These are phyloP conservation scores for Drosophila maculinotata DNA, from an alignment of 2,888 invertebrate species.

Conservation along the genomic window DNA sequence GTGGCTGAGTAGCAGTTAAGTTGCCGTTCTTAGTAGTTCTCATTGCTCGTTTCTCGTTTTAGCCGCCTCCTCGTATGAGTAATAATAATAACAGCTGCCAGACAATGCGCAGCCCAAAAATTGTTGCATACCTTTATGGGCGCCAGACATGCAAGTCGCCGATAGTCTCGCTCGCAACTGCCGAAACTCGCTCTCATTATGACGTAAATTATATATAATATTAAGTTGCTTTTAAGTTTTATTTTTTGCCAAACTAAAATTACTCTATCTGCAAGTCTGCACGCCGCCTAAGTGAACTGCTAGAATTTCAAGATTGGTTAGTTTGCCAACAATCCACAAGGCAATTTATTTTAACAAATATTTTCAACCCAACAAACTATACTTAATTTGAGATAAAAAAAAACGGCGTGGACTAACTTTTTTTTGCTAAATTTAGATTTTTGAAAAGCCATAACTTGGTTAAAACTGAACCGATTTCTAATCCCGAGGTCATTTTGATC, in stretches of 20 bases:
- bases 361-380: too few species aligned
- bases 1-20: constrained; percentile 67
- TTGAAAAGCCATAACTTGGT: too few species aligned
- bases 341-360: too few species aligned
- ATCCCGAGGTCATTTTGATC: too few species aligned
- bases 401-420: too few species aligned
- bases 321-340: background rate
- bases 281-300: background rate
- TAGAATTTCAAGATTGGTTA: background rate
- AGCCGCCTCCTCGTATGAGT: constrained; percentile 17
- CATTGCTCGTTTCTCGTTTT: constrained; percentile 1
- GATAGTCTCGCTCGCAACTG: constrained; percentile 2
- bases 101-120: constrained; percentile 67
- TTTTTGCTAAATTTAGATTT: too few species aligned
- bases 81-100: constrained; percentile 48
- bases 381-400: too few species aligned
- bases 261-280: constrained; percentile 50
- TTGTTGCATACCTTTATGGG: constrained; percentile 72
- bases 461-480: too few species aligned
- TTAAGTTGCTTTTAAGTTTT: constrained; percentile 29
- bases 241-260: constrained; percentile 15
- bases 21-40: constrained; percentile 21
- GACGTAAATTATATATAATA: constrained; percentile 70
- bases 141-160: constrained; percentile 63
- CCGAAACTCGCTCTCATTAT: constrained; percentile 33